phyloP scores from a whole-genome alignment of 2,797 vertebrate genomes.

The Enteromius radiatus region DNA sequence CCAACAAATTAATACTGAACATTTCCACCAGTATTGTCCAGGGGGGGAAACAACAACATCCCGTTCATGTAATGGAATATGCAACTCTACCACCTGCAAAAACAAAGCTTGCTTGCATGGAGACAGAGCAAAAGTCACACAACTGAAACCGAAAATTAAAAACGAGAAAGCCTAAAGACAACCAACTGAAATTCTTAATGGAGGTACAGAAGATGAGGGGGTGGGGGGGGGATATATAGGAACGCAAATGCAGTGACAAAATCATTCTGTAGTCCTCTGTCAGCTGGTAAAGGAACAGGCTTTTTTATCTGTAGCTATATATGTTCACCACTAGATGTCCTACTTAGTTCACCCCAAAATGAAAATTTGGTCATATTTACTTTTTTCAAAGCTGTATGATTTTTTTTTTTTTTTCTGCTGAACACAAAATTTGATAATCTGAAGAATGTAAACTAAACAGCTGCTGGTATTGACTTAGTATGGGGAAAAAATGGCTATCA shows the following conservation, averaged over 20 bases:
- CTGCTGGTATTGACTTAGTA: background rate
- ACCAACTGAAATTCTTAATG: background rate
- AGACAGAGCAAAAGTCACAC: background rate
- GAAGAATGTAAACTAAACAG: background rate
- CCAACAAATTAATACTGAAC: background rate
- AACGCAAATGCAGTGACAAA: background rate
- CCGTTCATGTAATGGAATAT: background rate
- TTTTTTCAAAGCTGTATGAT: background rate
- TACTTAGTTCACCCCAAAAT: background rate
- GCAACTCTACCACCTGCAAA: background rate
- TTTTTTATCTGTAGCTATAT: background rate
- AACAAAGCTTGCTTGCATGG: background rate
- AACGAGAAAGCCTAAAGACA: constrained; percentile 3
- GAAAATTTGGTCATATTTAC: background rate
- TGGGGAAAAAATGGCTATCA: background rate
- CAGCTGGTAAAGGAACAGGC: background rate
- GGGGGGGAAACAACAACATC: background rate
- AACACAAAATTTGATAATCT: background rate
- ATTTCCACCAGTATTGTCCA: background rate
- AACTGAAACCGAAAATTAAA: too few relatives aligned
- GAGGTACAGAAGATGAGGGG: background rate
- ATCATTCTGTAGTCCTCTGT: background rate
- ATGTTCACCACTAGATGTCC: background rate
- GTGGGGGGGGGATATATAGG: too few relatives aligned
- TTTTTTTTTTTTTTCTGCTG: background rate